Conservation (phyloP, 2,797 vertebrate genomes). For the Neostethus bicornis region DNA sequence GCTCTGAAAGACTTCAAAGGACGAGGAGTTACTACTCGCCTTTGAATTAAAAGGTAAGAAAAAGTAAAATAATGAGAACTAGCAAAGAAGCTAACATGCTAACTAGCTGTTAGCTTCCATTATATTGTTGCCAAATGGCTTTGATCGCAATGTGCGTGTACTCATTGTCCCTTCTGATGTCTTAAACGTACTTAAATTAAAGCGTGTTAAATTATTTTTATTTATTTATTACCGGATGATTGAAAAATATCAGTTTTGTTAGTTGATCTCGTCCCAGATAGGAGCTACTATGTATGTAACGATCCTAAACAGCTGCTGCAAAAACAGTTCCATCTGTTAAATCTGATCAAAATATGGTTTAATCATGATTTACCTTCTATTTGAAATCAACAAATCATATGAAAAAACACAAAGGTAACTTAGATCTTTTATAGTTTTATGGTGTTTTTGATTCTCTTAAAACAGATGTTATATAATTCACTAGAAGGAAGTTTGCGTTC, state of each 20-base stretch:
- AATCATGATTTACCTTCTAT: no score
- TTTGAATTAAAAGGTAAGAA: slow-evolving; percentile 53
- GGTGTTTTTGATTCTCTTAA: no score
- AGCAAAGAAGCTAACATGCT: slow-evolving; percentile 53
- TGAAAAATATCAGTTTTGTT: slow-evolving; percentile 11
- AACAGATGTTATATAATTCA: slow-evolving; percentile 1
- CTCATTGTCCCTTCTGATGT: slow-evolving; percentile 39
- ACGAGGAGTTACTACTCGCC: slow-evolving; percentile 8
- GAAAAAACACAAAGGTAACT: no score
- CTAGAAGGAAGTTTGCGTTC: background rate
- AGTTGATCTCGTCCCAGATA: slow-evolving; percentile 48
- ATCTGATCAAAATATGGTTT: no score
- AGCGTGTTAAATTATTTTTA: background rate
- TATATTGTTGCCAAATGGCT: slow-evolving; percentile 58
- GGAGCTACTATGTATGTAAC: slow-evolving; percentile 31
- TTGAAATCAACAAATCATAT: no score
- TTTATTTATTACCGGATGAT: background rate
- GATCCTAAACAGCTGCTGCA: slow-evolving; percentile 26
- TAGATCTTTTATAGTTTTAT: no score
- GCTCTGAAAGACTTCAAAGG: slow-evolving; percentile 9
- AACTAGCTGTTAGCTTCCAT: slow-evolving; percentile 55
- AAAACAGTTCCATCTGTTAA: no score
- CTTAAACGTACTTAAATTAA: background rate
- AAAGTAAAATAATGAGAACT: slow-evolving; percentile 26
- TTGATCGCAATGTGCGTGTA: slow-evolving; percentile 54